Base-by-base conservation (phyloP, 2,888 invertebrate genomes). In the Pseudococcus jackbeardsleyi region DNA sequence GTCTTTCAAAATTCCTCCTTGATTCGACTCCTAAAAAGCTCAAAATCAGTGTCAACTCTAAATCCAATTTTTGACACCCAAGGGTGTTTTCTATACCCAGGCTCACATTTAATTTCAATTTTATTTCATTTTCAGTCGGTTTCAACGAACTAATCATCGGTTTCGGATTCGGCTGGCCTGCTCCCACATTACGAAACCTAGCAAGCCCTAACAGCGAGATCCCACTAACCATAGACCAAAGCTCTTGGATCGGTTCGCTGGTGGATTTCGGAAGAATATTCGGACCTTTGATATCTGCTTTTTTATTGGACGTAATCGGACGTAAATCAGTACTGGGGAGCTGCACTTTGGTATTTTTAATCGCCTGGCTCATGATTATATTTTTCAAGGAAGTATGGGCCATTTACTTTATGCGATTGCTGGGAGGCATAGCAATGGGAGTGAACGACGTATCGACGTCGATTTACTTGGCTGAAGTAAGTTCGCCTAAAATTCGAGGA, bases 371-470 rank as follows among this genome's bases (percentile, higher is more conserved):
- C 0, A 46, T 54, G 22, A 79, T 88, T 0, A 39, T 42, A 19
- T n/a, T 88, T 39, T 50, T 33, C 39, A n/a, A 82, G 39, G n/a
- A 79, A 5, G 82, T 88, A 0, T 26, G 50, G 11, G 59, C 89
- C 6, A 79, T 90, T 12, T 90, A 90, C 64, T 17, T 82, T 0
- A 86, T 89, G 11, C 72, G 90, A n/a, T 89, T 90, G 19, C 68
- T 90, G 6, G 90, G 90, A 86, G 90, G 90, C 5, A 33, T 90
- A 12, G 89, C 90, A 7, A 89, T 90, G 89, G 90, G 90, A 1
- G 85, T 89, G 12, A 90, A 89, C 11, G 90, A 90, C 77, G 90
- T 90, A 12, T 89, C 89, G 8, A 89, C 89, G 1, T 89, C 90
- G 17, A 84, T 90, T 50, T 90, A 90, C 85, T 89, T 90, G 8